Evolutionary conservation across 1,140 invertebrate species (phyloP).

Genomic region (Armadillidium nasatum): DNA sequence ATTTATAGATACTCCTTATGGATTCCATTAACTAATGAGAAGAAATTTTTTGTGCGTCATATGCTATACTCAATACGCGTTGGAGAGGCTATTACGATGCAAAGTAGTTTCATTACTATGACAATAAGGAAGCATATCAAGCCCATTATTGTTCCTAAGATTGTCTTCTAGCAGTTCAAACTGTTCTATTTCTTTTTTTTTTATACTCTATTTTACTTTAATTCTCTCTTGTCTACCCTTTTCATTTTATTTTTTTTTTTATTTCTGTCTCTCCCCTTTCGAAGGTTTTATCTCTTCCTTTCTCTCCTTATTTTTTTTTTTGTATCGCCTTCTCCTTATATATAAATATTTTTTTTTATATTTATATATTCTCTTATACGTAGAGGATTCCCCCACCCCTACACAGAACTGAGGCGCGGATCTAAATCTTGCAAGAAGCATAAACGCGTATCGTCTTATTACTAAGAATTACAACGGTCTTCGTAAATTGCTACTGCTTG

Average conservation of each 20-base stretch:
- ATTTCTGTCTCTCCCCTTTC: background rate
- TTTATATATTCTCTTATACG: background rate
- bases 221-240: too few relatives aligned
- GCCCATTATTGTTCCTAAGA: slow-evolving; percentile 42
- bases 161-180: slow-evolving; percentile 29
- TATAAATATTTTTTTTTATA: background rate
- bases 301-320: background rate
- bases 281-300: background rate
- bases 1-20: too few relatives aligned
- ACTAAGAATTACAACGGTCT: background rate
- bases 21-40: background rate
- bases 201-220: too few relatives aligned
- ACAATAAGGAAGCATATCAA: slow-evolving; percentile 43
- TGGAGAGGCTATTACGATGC: slow-evolving; percentile 37
- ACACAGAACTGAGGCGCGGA: too few relatives aligned
- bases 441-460: background rate
- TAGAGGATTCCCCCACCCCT: too few relatives aligned
- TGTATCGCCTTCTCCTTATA: background rate
- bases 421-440: background rate
- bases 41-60: slow-evolving; percentile 31
- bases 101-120: slow-evolving; percentile 43
- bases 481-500: background rate
- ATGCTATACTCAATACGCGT: slow-evolving; percentile 33
- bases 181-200: too few relatives aligned
- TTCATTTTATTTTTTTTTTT: background rate